Base-by-base conservation (phyloP, 2,797 vertebrate genomes). In the Aeoliscus strigatus region DNA sequence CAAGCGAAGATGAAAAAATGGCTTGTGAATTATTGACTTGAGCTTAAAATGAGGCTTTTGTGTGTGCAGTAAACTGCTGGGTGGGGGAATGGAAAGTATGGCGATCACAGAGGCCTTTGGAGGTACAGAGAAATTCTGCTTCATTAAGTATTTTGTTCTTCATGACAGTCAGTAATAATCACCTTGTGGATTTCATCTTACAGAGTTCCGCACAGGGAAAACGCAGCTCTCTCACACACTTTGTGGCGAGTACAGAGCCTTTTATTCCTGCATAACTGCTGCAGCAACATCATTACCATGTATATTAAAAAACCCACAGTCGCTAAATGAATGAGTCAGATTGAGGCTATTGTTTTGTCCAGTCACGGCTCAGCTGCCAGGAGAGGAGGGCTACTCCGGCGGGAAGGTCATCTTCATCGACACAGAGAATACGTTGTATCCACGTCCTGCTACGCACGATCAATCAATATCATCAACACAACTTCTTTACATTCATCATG, bases 351-450 rank as follows among this genome's bases (percentile, higher is more conserved):
- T 53, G 9, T 35, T 24, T 42, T 39, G 10, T 58, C 2, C 41
- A 99, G 96, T 99, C 32, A 92, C 94, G 39, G 87, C 96, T 73
- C 96, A 99, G 83, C 89, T 99, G 63, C 93, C 96, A 40, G 93
- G 94, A 57, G 82, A 89, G 23, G 85, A 86, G 0, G 91, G 91
- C 34, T 99, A 97, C 76, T 81, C 90, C 0, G 96, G 96, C 51
- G 96, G 96, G 60, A 99, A 99, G 73, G 85, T 96, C 50, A 93
- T 99, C 82, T 98, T 96, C 81, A 93, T 98, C 16, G 96, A 99
- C 72, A 96, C 96, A 8, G 96, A 99, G 87, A 91, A 99, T 78
- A 98, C 94, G 49, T 99, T 99, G 96, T 96, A 99, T 94, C 92
- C 88, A 86, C 89, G 17, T 5, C 24, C 2, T 14, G 10, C 32